A percentile compares a stretch with the other conserved stretches of the same genome.
Evolutionary conservation across 2,888 invertebrate genomes (phyloP).

Genomic region (Thyatira batis): DNA sequence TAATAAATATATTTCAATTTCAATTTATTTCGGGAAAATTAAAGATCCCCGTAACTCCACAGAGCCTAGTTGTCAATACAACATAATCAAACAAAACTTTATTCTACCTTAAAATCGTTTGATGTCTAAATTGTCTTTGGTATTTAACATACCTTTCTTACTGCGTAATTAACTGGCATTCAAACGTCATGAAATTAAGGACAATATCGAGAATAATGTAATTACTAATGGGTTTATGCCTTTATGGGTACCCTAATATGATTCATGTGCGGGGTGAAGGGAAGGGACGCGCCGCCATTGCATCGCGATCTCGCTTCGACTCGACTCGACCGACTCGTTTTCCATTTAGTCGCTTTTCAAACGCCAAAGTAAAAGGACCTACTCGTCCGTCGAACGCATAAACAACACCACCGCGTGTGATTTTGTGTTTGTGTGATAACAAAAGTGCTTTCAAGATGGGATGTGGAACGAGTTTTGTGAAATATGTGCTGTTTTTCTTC

Average conservation of each 20-base stretch:
- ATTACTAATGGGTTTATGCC: background rate
- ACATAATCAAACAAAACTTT: too few species aligned
- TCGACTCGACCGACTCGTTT: conserved; percentile 38
- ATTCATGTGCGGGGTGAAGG: conserved; percentile 47
- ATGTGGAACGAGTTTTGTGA: conserved; percentile 89
- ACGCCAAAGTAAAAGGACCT: conserved; percentile 36
- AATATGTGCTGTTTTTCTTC: conserved; percentile 91
- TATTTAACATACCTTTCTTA: too few species aligned
- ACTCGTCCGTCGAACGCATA: conserved; percentile 39
- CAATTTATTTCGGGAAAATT: too few species aligned
- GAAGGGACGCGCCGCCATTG: conserved; percentile 54
- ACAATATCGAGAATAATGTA: background rate
- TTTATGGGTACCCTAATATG: conserved; percentile 41
- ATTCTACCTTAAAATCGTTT: too few species aligned
- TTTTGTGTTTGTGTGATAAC: conserved; percentile 58
- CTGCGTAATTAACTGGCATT: too few species aligned
- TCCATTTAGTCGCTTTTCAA: conserved; percentile 67
- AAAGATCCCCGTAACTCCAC: too few species aligned
- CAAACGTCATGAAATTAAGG: background rate
- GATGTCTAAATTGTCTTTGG: too few species aligned
- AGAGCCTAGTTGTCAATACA: too few species aligned
- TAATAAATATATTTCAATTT: too few species aligned
- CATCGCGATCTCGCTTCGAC: conserved; percentile 57
- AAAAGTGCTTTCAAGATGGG: conserved; percentile 79
- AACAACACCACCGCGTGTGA: conserved; percentile 65